Conservation (phyloP, 2,797 vertebrate species). For the Eleutherodactylus coqui region DNA sequence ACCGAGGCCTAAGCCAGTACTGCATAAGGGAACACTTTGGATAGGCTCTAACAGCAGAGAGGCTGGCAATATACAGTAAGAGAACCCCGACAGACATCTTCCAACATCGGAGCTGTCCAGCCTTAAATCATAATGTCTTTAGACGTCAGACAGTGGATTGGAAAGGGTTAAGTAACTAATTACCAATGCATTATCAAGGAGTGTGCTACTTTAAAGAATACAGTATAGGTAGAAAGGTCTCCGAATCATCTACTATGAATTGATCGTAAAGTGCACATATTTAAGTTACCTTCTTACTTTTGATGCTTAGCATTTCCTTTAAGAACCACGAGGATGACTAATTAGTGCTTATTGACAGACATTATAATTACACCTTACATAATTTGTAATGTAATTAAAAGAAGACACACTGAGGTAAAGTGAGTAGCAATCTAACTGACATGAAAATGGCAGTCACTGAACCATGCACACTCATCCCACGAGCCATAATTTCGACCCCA, state of each 20-base stretch:
- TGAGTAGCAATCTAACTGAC: conserved; percentile 39
- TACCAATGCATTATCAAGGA: neutral
- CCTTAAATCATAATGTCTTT: too few species aligned
- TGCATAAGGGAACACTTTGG: too few species aligned
- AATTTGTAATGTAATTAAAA: conserved; percentile 47
- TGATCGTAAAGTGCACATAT: neutral
- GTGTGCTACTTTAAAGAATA: neutral
- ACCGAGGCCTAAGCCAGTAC: too few species aligned
- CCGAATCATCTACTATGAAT: neutral
- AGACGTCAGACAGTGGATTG: too few species aligned
- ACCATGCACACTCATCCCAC: conserved; percentile 42
- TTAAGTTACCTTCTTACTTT: neutral
- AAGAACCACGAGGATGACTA: conserved; percentile 4
- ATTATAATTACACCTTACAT: conserved; percentile 41
- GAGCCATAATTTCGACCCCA: conserved; percentile 38
- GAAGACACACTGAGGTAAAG: conserved; percentile 28
- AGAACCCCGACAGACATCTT: too few species aligned
- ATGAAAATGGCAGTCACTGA: conserved; percentile 48
- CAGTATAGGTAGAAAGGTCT: neutral
- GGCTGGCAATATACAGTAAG: too few species aligned
- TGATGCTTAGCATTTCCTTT: neutral
- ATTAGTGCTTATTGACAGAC: conserved; percentile 41
- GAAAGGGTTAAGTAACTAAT: too few species aligned
- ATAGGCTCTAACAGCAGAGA: too few species aligned
- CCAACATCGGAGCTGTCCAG: too few species aligned